Base-by-base conservation (phyloP, 2,888 invertebrate species). In the Cryptophagus acutangulus region DNA sequence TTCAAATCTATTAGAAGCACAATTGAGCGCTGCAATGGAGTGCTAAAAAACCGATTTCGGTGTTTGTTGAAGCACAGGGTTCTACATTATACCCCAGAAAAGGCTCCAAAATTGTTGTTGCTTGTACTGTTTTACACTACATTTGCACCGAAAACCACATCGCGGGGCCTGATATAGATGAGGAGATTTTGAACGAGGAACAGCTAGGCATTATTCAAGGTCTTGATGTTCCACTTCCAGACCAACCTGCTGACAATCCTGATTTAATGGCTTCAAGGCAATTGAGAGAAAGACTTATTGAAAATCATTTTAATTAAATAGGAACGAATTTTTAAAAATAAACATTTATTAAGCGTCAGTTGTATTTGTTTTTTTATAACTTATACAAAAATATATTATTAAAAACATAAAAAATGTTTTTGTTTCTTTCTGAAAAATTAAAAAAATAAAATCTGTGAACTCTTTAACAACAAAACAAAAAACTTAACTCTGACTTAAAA, bases 1-100 rank as follows among this genome's bases (percentile, higher is more conserved):
- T 33, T 38, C 16, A 44, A 14, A 17, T 24, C 18, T 12, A 25
- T 41, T 20, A 38, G 46, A 33, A 24, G 26, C n/a, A 38, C 18
- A 12, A 49, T 49, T 12, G 46, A 46, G 29, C 18, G 40, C 12
- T 46, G 46, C 28, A 43, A 41, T 40, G 48, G 44, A n/a, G n/a
- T 48, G 6, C 24, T 48, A 20, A 48, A 48, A 33, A 43, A 20
- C 5, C 24, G 48, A 13, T 48, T 46, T 16, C 31, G 31, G 14
- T 31, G 31, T 31, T 31, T 31, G 31, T 31, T 31, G 15, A 8
- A 31, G 16, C 43, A 48, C 37, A 38, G 48, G 29, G 43, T 43
- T 13, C 29, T 40, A 12, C 45, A 48, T 33, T 48, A 48, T 24
- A 6, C 12, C 3, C 46, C 48, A 31, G n/a, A 12, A 24, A 43